Evolutionary conservation across 2,113 vertebrate species (phyloP).

Genomic region (human): DNA sequence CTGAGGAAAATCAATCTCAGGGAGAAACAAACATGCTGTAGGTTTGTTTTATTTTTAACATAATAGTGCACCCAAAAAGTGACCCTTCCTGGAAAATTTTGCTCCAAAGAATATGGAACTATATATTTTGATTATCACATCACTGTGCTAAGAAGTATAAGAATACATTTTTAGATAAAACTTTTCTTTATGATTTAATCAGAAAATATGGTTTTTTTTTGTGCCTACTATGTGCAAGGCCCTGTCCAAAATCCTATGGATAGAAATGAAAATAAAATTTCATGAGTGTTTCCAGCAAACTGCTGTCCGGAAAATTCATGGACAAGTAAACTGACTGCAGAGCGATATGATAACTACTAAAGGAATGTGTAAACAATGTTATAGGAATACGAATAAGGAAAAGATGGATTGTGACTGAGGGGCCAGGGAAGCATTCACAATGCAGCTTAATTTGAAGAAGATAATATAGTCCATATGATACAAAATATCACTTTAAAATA

Average conservation of each 20-base stretch:
- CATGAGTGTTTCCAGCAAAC: background rate
- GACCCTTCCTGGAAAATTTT: background rate
- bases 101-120: background rate
- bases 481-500: background rate
- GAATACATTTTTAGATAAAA: background rate
- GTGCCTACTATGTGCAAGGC: background rate
- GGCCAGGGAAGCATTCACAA: background rate
- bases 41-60: background rate
- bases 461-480: background rate
- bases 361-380: background rate
- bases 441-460: background rate
- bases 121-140: background rate
- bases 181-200: background rate
- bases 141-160: background rate
- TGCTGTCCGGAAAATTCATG: background rate
- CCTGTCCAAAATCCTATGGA: background rate
- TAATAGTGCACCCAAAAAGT: background rate
- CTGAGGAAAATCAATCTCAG: slow-evolving; percentile 43
- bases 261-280: background rate
- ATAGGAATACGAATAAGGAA: background rate
- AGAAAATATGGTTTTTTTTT: background rate
- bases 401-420: background rate
- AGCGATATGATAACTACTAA: no score
- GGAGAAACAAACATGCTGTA: background rate
- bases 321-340: background rate